Evolutionary conservation across 2,797 vertebrate species (phyloP), one percentile per base, ranked within the genome.

Genomic region (Rhodeus uyekii): DNA sequence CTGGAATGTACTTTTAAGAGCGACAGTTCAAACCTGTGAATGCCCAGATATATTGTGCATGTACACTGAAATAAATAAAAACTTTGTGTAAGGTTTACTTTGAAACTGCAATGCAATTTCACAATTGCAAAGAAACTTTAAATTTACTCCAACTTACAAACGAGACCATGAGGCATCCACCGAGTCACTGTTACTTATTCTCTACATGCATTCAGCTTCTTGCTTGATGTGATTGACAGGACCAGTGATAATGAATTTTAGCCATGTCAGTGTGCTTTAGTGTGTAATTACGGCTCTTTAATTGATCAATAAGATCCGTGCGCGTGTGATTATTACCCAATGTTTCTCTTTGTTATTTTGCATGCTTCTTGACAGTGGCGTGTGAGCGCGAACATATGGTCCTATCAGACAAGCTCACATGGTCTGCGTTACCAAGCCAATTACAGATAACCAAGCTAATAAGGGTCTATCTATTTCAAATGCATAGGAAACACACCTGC

Each of bases 401-500:
- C 53, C 29, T 79, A 82, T 85, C 71, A 67, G 71, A 75, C 72
- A 83, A 84, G 86, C 88, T 87, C 89, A 91, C 90, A 38, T 61
- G 61, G 55, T 83, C 63, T 89, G 89, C 88, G 80, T 90, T 90
- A 93, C 91, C 89, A 91, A 87, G 87, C 90, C 87, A 92, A 90
- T 92, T 91, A 89, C 87, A 36, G 69, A 93, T 91, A 92, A 90
- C 82, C 82, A 84, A 93, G 90, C 87, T 89, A 91, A 90, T 92
- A 87, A 88, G 87, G 77, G 90, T 73, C 29, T 86, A 86, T 46
- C 82, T 58, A 10, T 87, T 69, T 76, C 84, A 86, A 80, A 83
- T 77, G 85, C 86, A 91, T 87, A 88, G 81, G 83, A 78, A 82
- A 88, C 84, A 84, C 87, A 89, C 83, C 89, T 90, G 90, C 86